Evolutionary conservation across 2,113 vertebrate species (phyloP).

Genomic region (Tetrax tetrax): DNA sequence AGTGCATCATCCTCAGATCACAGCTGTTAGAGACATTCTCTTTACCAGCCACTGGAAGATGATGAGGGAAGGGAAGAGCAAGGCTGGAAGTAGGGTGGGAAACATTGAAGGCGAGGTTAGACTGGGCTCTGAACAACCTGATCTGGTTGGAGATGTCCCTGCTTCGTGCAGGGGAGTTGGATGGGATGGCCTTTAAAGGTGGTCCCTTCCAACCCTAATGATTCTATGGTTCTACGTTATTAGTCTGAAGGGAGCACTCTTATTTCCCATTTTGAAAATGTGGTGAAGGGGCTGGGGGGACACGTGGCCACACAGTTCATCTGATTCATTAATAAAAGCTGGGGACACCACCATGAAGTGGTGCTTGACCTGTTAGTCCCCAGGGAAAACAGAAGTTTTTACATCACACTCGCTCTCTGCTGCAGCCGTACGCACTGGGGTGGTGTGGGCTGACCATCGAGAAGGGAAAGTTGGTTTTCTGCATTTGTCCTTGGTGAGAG

Average conservation of each 20-base stretch:
- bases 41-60: neutral
- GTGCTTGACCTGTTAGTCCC: neutral
- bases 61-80: neutral
- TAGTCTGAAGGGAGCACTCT: neutral
- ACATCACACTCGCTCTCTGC: accelerated
- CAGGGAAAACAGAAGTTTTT: neutral
- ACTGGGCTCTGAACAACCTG: no score
- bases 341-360: neutral
- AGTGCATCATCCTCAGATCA: neutral
- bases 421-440: neutral
- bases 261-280: neutral
- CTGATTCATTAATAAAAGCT: neutral
- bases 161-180: no score
- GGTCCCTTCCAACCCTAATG: no score
- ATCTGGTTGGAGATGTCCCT: no score
- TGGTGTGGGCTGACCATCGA: neutral
- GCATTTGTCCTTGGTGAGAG: neutral
- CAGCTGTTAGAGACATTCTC: neutral
- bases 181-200: no score
- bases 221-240: neutral
- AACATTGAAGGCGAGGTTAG: no score
- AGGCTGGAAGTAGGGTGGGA: neutral
- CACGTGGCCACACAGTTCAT: neutral
- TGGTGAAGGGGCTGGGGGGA: neutral
- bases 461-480: neutral